Evolutionary conservation across 2,113 vertebrate species (phyloP), one percentile per base, ranked within the genome.

Genomic region (Rhipidura dahli): DNA sequence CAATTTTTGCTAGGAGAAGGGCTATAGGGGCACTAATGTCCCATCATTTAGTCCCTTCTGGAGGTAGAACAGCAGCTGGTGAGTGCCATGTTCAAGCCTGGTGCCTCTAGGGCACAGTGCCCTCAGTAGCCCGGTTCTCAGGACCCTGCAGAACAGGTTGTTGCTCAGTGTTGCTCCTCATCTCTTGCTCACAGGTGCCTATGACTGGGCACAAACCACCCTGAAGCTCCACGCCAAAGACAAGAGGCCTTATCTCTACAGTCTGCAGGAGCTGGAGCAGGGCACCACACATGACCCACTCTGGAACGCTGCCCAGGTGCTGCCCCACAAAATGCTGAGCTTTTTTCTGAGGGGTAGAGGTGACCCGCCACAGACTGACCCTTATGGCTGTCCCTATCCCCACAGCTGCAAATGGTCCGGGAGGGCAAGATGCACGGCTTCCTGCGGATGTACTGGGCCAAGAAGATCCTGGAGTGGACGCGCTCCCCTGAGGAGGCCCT

Each of bases 401-500:
- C 2, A 2, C 70, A 96, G 96, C 88, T 94, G 61, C 99, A 99
- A 86, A 97, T 99, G 98, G 94, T 99, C 28, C 90, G 2, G 22
- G 98, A 99, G 83, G 99, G 99, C 61, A 99, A 99, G 97, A 99
- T 99, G 98, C 99, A 99, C 0, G 98, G 98, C 17, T 99, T 98
- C 96, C 49, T 99, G 77, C 97, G 98, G 61, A 99, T 99, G 99
- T 99, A 99, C 95, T 99, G 99, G 99, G 99, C 99, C 89, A 99
- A 99, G 94, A 99, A 99, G 97, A 99, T 99, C 73, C 96, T 99
- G 91, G 99, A 99, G 97, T 99, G 99, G 99, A 99, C 98, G 0
- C 80, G 9, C 6, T 99, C 98, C 6, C 98, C 99, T 0, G 98
- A 99, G 85, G 98, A 99, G 89, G 98, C 98, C 9, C 97, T 99